Conservation (phyloP, 2,113 vertebrate genomes). For the Picathartes gymnocephalus region DNA sequence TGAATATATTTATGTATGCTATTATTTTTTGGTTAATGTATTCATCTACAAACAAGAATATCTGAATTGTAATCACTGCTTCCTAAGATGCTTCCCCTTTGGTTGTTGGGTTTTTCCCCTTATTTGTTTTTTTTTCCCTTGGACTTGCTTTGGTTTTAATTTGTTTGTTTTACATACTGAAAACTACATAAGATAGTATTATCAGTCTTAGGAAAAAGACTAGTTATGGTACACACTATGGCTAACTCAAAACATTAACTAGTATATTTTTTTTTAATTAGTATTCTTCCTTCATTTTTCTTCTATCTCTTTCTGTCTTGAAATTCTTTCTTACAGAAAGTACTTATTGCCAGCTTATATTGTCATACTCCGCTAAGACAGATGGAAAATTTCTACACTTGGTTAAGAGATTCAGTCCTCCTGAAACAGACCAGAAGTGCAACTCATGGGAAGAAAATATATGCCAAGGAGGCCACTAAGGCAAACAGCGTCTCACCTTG, state of each 20-base stretch:
- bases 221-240: not conserved
- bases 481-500: not conserved
- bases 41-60: not conserved
- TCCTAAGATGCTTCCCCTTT: not conserved
- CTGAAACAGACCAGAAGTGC: not conserved
- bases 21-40: not conserved
- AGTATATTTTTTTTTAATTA: not conserved
- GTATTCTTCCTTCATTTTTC: not conserved
- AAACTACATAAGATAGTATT: not conserved
- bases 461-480: not conserved
- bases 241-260: not conserved
- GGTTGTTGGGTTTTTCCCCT: not conserved
- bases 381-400: not conserved
- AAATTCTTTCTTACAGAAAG: not conserved
- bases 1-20: not conserved
- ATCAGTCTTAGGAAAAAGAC: not conserved
- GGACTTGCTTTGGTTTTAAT: not conserved
- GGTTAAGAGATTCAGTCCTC: not conserved
- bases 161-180: not conserved
- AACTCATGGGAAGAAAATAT: rapidly evolving
- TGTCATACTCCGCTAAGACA: not conserved
- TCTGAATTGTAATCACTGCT: not conserved
- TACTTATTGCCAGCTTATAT: not conserved
- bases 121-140: rapidly evolving
- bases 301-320: not conserved